Percentiles rank a stretch among this genome's conserved stretches.
These are phyloP conservation scores for Iguana delicatissima DNA, from an alignment of 2,797 vertebrate species.

Conservation along the genomic window DNA sequence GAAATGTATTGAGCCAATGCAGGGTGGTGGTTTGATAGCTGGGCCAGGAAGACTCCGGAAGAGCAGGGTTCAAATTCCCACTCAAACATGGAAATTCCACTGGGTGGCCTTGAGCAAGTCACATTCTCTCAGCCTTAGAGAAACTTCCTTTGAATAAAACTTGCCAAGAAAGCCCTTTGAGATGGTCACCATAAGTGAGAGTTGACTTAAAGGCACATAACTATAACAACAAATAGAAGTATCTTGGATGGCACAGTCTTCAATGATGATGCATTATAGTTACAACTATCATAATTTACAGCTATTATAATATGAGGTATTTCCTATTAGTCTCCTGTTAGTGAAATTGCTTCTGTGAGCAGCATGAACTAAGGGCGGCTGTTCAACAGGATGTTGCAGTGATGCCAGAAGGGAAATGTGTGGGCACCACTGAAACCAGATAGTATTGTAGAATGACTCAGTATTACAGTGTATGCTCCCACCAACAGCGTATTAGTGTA, in stretches of 20 bases:
- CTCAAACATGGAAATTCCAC: too few relatives aligned
- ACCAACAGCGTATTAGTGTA: constrained; percentile 39
- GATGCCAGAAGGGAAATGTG: constrained; percentile 53
- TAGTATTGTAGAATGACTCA: constrained; percentile 53
- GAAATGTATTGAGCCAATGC: too few relatives aligned
- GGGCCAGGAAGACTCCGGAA: too few relatives aligned
- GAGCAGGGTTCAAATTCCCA: too few relatives aligned
- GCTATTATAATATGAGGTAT: neutral
- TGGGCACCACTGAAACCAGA: constrained; percentile 51
- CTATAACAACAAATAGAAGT: too few relatives aligned
- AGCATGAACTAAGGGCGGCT: constrained; percentile 12
- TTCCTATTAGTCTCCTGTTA: neutral
- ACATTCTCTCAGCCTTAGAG: too few relatives aligned
- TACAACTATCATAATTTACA: neutral
- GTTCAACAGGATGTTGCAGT: constrained; percentile 42
- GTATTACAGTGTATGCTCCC: constrained; percentile 34
- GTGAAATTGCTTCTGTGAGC: constrained; percentile 5
- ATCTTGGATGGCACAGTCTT: neutral
- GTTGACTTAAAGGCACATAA: too few relatives aligned
- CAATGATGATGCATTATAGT: neutral
- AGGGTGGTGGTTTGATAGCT: too few relatives aligned
- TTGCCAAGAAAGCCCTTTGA: too few relatives aligned
- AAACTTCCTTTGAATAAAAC: too few relatives aligned
- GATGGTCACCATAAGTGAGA: too few relatives aligned
- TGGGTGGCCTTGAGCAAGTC: too few relatives aligned